These are phyloP conservation scores for Spodoptera exigua DNA, from an alignment of 2,888 invertebrate species.

Conservation along the genomic window DNA sequence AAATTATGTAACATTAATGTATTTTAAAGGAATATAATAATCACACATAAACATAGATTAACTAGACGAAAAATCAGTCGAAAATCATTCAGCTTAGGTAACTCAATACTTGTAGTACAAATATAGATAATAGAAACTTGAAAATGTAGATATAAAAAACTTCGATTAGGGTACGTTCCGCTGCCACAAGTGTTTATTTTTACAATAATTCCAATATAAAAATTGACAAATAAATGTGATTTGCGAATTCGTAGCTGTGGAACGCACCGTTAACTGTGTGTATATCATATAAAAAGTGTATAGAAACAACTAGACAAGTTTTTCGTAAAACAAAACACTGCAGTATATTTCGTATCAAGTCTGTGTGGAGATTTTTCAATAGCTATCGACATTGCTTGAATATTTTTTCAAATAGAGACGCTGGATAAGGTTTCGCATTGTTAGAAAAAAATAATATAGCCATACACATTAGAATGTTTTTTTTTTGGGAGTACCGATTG, in stretches of 20 bases:
- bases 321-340: conserved; percentile 22
- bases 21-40: conserved; percentile 70
- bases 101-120: conserved; percentile 62
- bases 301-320: conserved; percentile 38
- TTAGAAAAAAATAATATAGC: too few relatives aligned
- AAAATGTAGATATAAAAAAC: conserved; percentile 42
- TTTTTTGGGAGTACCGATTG: too few relatives aligned
- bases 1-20: conserved; percentile 70
- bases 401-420: too few relatives aligned
- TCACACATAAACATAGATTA: conserved; percentile 62
- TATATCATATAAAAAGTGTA: conserved; percentile 35
- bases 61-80: conserved; percentile 75
- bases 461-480: too few relatives aligned
- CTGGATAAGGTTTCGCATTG: too few relatives aligned
- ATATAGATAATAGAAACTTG: conserved; percentile 57
- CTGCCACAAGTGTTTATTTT: conserved; percentile 7
- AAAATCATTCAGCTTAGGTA: conserved; percentile 75
- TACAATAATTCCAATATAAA: conserved; percentile 31
- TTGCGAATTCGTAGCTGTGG: conserved; percentile 9
- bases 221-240: conserved; percentile 24
- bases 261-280: conserved; percentile 27
- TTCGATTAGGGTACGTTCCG: conserved; percentile 20
- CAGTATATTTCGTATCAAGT: conserved; percentile 13
- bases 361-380: conserved; percentile 26
- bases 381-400: conserved; percentile 21